Percentiles rank a stretch among this genome's conserved stretches.
phyloP scores from a whole-genome alignment of 2,797 vertebrate genomes.

The Phalloptychus januarius region DNA sequence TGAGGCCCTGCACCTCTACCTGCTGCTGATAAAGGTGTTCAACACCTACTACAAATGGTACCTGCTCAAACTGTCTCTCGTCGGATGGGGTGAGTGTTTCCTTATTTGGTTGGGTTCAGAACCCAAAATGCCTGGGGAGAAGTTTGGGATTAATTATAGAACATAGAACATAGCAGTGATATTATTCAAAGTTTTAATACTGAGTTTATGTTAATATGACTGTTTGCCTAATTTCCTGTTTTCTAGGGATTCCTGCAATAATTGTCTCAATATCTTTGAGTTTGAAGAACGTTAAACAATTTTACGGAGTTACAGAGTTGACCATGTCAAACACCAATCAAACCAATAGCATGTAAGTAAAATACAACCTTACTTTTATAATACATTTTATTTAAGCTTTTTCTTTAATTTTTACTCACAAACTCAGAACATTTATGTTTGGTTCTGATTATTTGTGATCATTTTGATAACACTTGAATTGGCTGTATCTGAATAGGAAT shows the following conservation, averaged over 20 bases:
- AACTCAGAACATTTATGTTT: not conserved
- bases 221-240: conserved; percentile 12
- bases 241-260: conserved; percentile 69
- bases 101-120: not conserved
- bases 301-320: conserved; percentile 61
- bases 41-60: conserved; percentile 83
- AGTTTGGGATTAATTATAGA: not conserved
- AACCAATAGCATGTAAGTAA: conserved; percentile 63
- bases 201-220: not conserved
- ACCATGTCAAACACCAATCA: conserved; percentile 45
- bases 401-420: not conserved
- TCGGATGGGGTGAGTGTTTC: conserved; percentile 85
- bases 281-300: conserved; percentile 39
- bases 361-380: not conserved
- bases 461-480: not conserved
- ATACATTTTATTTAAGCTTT: not conserved
- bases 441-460: not conserved
- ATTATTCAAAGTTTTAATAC: not conserved
- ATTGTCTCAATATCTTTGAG: conserved; percentile 58
- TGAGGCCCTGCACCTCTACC: conserved; percentile 87
- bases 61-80: conserved; percentile 81
- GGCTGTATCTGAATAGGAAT: not conserved
- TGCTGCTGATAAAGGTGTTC: conserved; percentile 84
- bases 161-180: not conserved
- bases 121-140: not conserved